Conservation (phyloP, 2,797 vertebrate genomes). For the Coendou prehensilis region DNA sequence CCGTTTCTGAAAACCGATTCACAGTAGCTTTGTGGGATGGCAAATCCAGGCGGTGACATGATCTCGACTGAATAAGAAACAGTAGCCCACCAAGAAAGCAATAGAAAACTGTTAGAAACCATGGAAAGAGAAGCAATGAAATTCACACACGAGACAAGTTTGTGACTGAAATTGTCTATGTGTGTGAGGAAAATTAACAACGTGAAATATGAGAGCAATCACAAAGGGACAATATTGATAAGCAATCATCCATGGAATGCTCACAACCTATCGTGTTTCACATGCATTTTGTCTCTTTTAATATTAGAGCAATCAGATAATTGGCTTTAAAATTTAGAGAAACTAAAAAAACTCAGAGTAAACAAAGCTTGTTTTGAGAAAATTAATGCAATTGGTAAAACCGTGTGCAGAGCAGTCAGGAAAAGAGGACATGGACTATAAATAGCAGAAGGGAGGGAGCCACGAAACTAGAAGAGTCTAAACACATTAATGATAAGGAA, state of each 20-base stretch:
- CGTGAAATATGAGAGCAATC: neutral
- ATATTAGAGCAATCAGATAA: neutral
- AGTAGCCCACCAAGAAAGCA: neutral
- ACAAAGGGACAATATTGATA: neutral
- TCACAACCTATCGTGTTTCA: neutral
- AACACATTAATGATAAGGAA: neutral
- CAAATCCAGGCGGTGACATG: neutral
- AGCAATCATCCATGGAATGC: neutral
- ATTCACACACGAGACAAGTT: neutral
- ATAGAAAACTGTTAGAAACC: neutral
- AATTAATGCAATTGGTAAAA: neutral
- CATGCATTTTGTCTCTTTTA: neutral
- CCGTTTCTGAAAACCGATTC: conserved; percentile 3
- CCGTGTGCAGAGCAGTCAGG: neutral
- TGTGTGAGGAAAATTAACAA: neutral
- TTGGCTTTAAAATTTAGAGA: neutral
- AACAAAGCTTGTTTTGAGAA: neutral
- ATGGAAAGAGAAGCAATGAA: neutral
- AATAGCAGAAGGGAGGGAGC: neutral
- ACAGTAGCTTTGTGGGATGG: neutral
- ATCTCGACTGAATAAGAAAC: neutral
- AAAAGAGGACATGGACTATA: neutral
- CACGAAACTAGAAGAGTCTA: neutral
- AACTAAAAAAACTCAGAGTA: neutral
- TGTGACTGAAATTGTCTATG: neutral